Evolutionary conservation across 2,113 vertebrate genomes (phyloP).

Genomic region (Philantomba maxwellii): DNA sequence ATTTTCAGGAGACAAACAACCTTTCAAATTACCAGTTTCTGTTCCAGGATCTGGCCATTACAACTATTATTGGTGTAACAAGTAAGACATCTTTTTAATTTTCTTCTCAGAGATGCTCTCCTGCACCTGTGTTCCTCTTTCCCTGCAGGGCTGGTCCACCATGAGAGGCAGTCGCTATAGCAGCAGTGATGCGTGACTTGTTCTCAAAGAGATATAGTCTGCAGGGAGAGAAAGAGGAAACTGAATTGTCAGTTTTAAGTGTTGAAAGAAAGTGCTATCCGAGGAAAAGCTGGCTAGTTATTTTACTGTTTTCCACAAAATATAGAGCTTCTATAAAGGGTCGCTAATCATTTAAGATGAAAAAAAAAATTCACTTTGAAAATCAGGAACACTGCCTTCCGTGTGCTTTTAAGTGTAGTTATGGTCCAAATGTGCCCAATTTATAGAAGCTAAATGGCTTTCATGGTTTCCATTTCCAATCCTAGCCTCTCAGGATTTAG

Average conservation of each 20-base stretch:
- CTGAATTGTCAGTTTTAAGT: neutral
- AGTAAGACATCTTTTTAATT: conserved; percentile 76
- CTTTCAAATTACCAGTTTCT: conserved; percentile 86
- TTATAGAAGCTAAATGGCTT: neutral
- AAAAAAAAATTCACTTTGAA: neutral
- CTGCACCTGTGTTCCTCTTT: neutral
- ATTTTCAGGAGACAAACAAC: conserved; percentile 82
- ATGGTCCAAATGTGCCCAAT: neutral
- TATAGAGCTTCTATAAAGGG: neutral
- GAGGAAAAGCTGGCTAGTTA: neutral
- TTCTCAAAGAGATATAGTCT: neutral
- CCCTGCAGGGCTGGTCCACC: neutral
- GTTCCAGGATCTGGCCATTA: conserved; percentile 86
- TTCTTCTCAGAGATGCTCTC: neutral
- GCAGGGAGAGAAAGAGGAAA: neutral
- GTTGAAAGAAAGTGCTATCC: neutral
- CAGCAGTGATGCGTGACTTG: neutral
- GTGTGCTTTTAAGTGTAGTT: neutral
- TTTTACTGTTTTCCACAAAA: conserved; percentile 25
- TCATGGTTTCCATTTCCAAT: neutral
- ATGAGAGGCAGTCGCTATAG: neutral
- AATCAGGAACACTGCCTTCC: neutral
- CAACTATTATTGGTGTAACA: conserved; percentile 84
- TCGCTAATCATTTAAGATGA: neutral
- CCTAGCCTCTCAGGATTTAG: neutral